phyloP scores from a whole-genome alignment of 2,888 invertebrate species.

The Anagyrus pseudococci region DNA sequence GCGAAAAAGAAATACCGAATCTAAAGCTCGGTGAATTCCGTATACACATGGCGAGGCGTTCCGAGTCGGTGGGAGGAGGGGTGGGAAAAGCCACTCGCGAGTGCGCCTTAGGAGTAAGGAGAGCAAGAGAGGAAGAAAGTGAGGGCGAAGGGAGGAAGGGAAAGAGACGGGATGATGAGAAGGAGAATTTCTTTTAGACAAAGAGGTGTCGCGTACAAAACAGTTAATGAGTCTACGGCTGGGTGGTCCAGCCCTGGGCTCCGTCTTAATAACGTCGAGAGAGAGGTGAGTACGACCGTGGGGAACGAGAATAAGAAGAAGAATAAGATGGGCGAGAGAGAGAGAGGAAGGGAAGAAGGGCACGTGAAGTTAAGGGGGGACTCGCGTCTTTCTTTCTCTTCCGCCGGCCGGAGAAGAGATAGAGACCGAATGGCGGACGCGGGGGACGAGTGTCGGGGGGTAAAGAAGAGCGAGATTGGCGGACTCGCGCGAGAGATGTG shows the following conservation, averaged over 20 bases:
- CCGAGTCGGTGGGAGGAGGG: background rate
- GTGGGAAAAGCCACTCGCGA: background rate
- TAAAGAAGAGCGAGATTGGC: background rate
- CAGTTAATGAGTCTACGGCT: slow-evolving; percentile 60
- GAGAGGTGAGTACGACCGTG: slow-evolving; percentile 49
- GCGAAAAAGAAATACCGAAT: slow-evolving; percentile 44
- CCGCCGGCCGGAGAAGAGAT: background rate
- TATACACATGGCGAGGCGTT: slow-evolving; percentile 43
- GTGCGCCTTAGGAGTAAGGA: slow-evolving; percentile 7
- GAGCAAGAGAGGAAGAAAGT: background rate
- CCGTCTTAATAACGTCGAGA: slow-evolving; percentile 57
- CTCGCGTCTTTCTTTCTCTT: slow-evolving; percentile 33
- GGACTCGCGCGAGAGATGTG: background rate
- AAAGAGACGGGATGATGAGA: background rate
- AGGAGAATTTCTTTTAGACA: slow-evolving; percentile 46
- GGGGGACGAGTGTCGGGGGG: background rate
- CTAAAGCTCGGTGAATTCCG: slow-evolving; percentile 49
- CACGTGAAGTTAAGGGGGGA: slow-evolving; percentile 1
- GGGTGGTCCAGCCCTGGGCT: slow-evolving; percentile 60
- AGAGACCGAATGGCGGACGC: background rate
- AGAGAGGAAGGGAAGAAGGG: slow-evolving; percentile 5
- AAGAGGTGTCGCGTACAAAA: slow-evolving; percentile 60
- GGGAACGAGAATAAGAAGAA: slow-evolving; percentile 46
- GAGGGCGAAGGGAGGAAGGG: slow-evolving; percentile 1
- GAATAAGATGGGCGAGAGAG: slow-evolving; percentile 3